These are phyloP conservation scores for Mastomys coucha DNA, from an alignment of 2,113 vertebrate species.

Conservation along the genomic window DNA sequence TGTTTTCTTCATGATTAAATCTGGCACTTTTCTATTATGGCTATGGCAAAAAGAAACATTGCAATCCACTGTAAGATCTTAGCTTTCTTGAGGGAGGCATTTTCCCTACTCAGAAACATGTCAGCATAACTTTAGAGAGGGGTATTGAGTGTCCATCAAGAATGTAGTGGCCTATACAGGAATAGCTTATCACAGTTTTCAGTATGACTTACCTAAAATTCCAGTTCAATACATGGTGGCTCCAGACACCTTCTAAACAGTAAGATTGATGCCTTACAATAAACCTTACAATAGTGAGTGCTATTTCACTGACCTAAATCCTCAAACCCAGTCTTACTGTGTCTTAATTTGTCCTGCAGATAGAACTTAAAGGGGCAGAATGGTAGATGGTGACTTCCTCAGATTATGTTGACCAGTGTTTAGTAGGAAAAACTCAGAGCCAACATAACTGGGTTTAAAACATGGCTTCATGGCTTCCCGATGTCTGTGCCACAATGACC, in stretches of 20 bases:
- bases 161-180: background rate
- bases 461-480: background rate
- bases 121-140: background rate
- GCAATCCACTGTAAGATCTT: background rate
- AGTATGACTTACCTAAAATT: background rate
- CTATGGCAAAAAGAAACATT: background rate
- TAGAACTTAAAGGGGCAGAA: background rate
- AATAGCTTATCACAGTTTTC: background rate
- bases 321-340: background rate
- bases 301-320: background rate
- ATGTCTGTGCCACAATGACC: background rate
- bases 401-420: background rate
- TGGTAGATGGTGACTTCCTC: background rate
- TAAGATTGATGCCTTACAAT: background rate
- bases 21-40: background rate
- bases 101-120: background rate
- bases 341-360: background rate
- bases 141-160: background rate
- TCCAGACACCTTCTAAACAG: background rate
- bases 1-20: slow-evolving; percentile 11
- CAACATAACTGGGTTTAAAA: background rate
- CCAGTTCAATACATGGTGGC: background rate
- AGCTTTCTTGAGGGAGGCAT: background rate
- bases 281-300: background rate
- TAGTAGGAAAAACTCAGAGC: background rate